Percentiles rank a stretch among this genome's conserved stretches.
phyloP scores from a whole-genome alignment of 2,888 invertebrate genomes.

The Pammene aurita region DNA sequence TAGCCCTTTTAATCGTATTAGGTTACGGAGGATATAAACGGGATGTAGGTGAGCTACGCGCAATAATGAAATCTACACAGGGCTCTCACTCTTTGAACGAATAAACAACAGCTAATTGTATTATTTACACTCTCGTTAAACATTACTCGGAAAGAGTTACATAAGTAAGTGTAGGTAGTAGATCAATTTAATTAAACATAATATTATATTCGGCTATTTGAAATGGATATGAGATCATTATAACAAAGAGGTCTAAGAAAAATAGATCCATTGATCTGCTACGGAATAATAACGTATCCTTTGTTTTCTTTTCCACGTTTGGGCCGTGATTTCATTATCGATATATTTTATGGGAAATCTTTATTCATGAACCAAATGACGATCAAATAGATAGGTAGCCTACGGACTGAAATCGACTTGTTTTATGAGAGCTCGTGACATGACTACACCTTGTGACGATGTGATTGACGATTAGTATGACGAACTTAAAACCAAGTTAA shows the following conservation, averaged over 20 bases:
- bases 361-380: no score
- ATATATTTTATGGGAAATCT: no score
- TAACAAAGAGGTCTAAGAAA: background rate
- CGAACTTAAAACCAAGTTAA: no score
- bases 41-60: slow-evolving; percentile 50
- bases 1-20: slow-evolving; percentile 71
- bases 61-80: slow-evolving; percentile 67
- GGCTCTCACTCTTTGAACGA: slow-evolving; percentile 4
- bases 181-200: background rate
- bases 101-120: slow-evolving; percentile 4
- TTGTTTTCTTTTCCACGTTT: no score
- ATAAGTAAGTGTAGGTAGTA: background rate
- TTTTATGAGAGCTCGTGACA: background rate
- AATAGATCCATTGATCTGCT: background rate
- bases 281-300: no score
- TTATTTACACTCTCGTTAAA: background rate
- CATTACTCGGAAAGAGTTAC: background rate
- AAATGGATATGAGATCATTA: background rate
- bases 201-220: background rate
- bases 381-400: background rate
- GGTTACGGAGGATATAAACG: slow-evolving; percentile 63
- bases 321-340: no score
- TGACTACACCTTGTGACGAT: background rate
- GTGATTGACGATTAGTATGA: no score
- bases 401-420: background rate